These are phyloP conservation scores for Ictalurus punctatus DNA, from an alignment of 2,113 vertebrate genomes.

Conservation along the genomic window DNA sequence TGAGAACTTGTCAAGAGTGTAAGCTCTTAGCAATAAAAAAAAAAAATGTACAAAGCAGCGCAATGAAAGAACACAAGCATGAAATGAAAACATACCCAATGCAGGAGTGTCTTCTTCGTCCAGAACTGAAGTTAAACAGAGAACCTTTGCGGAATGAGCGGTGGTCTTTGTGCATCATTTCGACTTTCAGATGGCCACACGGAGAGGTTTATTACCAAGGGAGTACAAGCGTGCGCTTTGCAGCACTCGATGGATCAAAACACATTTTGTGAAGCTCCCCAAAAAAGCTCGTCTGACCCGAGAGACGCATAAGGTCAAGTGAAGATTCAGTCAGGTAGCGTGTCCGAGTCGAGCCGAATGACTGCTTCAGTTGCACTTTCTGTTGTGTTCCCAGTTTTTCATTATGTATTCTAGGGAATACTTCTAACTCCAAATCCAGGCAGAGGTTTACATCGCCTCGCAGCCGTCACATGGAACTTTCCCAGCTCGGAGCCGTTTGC, in stretches of 20 bases:
- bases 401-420: neutral
- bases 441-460: neutral
- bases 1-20: neutral
- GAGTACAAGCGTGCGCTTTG: neutral
- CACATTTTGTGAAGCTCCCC: slow-evolving; percentile 1
- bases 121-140: slow-evolving; percentile 59
- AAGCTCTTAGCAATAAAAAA: neutral
- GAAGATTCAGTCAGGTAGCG: neutral
- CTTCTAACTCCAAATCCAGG: neutral
- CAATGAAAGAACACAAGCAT: neutral
- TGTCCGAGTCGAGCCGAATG: neutral
- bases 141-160: slow-evolving; percentile 58
- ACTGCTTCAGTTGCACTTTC: neutral
- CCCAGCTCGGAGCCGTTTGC: neutral
- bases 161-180: slow-evolving; percentile 68
- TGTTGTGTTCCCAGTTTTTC: neutral
- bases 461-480: neutral
- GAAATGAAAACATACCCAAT: slow-evolving; percentile 67
- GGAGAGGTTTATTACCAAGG: neutral
- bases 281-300: neutral
- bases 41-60: no score
- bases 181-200: slow-evolving; percentile 8
- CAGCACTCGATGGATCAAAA: neutral
- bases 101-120: slow-evolving; percentile 70
- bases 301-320: neutral